Evolutionary conservation across 2,888 invertebrate species (phyloP), one percentile per base, ranked within the genome.

Genomic region (Dusona sp.): DNA sequence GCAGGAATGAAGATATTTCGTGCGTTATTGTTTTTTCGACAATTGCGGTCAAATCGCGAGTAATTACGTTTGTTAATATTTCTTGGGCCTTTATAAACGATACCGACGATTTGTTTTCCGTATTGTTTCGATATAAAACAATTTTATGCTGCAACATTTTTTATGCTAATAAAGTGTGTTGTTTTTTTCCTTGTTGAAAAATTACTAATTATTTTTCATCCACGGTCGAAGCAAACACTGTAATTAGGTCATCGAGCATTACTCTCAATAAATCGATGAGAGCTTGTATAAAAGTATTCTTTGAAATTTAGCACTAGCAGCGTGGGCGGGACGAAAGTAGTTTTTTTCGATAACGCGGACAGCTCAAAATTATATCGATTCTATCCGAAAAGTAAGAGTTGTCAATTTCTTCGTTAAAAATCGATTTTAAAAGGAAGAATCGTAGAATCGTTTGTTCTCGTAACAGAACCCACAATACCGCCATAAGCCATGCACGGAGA

Each of bases 401-500:
- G 8, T 8, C 38, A 38, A 8, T 38, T 38, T 29, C 8, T 36
- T 19, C 36, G 9, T 13, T 38, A 0, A 38, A 22, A n/a, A 67
- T 4, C 33, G n/a, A 33, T 33, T 16, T 1, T 6, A 16, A n/a
- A 9, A 54, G 9, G 22, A 22, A 1, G 22, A 22, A 54, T 54
- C 54, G 22, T 54, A 22, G 8, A 54, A 22, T 22, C 54, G 54
- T 54, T 16, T 22, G 25, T 57, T 11, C n/a, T 25, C 9, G n/a
- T 11, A 25, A 3, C 13, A 3, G 9, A 22, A 25, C 9, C 3
- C n/a, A 8, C 13, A 13, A 13, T 11, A 8, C 45, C 29, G 45
- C 45, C 75, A 74, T 74, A 74, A 74, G n/a, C 25, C 74, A 61
- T 61, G 25, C 74, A 61, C 74, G 25, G 11, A 42, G 6, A 42